Percentiles rank a stretch among this genome's conserved stretches.
Conservation (phyloP, 2,888 invertebrate species). For the Erebia epiphron region DNA sequence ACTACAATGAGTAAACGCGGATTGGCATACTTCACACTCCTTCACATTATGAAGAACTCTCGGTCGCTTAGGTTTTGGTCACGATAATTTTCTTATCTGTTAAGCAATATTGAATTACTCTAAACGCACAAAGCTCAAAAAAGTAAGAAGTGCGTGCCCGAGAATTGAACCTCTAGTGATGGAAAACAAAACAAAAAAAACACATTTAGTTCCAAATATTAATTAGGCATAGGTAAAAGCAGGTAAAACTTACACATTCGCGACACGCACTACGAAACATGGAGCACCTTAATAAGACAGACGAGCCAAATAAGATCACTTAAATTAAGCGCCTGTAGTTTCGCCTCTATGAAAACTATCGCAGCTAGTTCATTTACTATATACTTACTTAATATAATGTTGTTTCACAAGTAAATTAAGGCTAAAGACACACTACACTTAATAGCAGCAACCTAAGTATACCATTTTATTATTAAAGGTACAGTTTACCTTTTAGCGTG, state of each 20-base stretch:
- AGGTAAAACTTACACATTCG: slow-evolving; percentile 18
- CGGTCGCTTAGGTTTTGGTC: too few relatives aligned
- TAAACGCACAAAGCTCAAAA: too few relatives aligned
- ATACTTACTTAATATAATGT: neutral
- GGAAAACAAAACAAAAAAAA: neutral
- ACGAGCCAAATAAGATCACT: slow-evolving; percentile 23
- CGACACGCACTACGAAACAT: slow-evolving; percentile 21
- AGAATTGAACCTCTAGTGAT: too few relatives aligned
- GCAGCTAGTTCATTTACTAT: neutral
- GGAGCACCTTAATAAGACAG: slow-evolving; percentile 21
- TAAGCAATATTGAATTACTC: too few relatives aligned
- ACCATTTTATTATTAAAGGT: neutral
- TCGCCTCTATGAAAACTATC: slow-evolving; percentile 1
- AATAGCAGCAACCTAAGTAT: neutral
- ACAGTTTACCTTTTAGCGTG: neutral
- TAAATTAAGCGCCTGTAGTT: slow-evolving; percentile 15
- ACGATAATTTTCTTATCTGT: too few relatives aligned
- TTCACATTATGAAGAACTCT: too few relatives aligned
- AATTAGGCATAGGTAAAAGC: slow-evolving; percentile 5
- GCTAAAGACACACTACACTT: neutral
- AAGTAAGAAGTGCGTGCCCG: too few relatives aligned
- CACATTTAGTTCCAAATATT: slow-evolving; percentile 41
- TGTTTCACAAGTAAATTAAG: neutral
- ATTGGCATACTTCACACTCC: too few relatives aligned
- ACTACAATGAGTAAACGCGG: too few relatives aligned